Percentiles rank a stretch among this genome's conserved stretches.
Evolutionary conservation across 2,888 invertebrate genomes (phyloP).

Genomic region (Drosophila differens): DNA sequence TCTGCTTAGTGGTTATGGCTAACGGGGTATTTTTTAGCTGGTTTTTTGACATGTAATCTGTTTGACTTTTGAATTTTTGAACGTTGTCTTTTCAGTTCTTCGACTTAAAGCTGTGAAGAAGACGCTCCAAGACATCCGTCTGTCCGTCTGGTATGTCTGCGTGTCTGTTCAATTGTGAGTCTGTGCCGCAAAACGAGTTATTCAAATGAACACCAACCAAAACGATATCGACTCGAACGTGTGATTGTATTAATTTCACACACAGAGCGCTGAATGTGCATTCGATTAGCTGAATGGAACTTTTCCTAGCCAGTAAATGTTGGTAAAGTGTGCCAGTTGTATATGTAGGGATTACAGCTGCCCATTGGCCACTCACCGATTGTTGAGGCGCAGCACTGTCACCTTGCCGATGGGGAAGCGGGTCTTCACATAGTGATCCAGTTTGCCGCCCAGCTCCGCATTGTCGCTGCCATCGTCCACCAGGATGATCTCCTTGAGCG

Average conservation of each 20-base stretch:
- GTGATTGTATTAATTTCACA: constrained; percentile 48
- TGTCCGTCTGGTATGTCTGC: neutral
- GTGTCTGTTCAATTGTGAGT: constrained; percentile 43
- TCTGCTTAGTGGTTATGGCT: neutral
- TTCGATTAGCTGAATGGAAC: constrained; percentile 70
- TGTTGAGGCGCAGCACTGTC: constrained; percentile 90
- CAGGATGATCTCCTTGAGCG: constrained; percentile 94
- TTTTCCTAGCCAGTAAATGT: constrained; percentile 50
- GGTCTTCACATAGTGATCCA: constrained; percentile 92
- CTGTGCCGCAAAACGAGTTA: constrained; percentile 75
- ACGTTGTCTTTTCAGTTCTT: constrained; percentile 47
- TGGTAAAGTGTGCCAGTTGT: constrained; percentile 35
- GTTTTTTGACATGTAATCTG: neutral
- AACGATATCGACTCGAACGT: constrained; percentile 46
- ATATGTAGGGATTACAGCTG: neutral
- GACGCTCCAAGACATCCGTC: constrained; percentile 44
- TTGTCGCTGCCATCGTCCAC: constrained; percentile 97
- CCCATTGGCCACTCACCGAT: constrained; percentile 86
- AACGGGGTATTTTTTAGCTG: constrained; percentile 39
- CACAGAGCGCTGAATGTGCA: constrained; percentile 45
- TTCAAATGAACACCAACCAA: constrained; percentile 68
- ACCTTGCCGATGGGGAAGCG: constrained; percentile 89
- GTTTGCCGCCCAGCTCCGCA: constrained; percentile 89
- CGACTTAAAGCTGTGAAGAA: constrained; percentile 60
- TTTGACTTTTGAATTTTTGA: constrained; percentile 57